phyloP scores from a whole-genome alignment of 2,888 invertebrate species.

The Baronia brevicornis region DNA sequence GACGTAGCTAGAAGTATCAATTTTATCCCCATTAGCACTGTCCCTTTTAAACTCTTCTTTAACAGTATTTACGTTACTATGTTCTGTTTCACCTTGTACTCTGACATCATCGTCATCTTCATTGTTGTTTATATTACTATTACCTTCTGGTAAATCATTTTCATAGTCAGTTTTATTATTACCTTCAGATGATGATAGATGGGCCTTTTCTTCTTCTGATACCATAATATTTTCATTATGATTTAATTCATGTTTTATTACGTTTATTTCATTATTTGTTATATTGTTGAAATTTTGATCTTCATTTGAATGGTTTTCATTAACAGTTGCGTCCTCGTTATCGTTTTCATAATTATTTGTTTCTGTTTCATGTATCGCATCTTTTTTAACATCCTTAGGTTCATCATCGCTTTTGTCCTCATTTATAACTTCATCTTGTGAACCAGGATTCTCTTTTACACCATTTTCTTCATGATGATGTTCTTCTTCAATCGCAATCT shows the following conservation, averaged over 20 bases:
- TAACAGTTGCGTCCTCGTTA: too few relatives aligned
- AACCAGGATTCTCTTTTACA: conserved; percentile 14
- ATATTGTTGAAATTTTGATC: neutral
- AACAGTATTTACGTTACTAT: conserved; percentile 55
- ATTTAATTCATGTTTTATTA: conserved; percentile 4
- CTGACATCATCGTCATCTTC: conserved; percentile 75
- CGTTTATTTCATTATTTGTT: conserved; percentile 2
- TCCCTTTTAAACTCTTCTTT: conserved; percentile 51
- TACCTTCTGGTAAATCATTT: conserved; percentile 44
- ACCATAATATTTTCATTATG: conserved; percentile 1
- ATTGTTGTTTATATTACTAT: conserved; percentile 50
- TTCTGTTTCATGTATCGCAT: too few relatives aligned
- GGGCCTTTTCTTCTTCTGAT: conserved; percentile 1
- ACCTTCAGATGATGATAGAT: too few relatives aligned
- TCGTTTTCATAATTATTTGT: too few relatives aligned
- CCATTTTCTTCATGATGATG: conserved; percentile 21
- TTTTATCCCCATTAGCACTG: conserved; percentile 64
- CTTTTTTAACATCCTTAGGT: too few relatives aligned
- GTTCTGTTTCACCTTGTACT: conserved; percentile 65
- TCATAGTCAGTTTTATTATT: conserved; percentile 2
- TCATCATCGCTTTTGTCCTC: too few relatives aligned
- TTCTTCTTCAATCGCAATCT: conserved; percentile 26
- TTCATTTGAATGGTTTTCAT: neutral
- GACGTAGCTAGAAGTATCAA: conserved; percentile 58
- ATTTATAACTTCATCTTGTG: too few relatives aligned